Conservation (phyloP, 2,888 invertebrate species). For the Lumbricus terrestris region DNA sequence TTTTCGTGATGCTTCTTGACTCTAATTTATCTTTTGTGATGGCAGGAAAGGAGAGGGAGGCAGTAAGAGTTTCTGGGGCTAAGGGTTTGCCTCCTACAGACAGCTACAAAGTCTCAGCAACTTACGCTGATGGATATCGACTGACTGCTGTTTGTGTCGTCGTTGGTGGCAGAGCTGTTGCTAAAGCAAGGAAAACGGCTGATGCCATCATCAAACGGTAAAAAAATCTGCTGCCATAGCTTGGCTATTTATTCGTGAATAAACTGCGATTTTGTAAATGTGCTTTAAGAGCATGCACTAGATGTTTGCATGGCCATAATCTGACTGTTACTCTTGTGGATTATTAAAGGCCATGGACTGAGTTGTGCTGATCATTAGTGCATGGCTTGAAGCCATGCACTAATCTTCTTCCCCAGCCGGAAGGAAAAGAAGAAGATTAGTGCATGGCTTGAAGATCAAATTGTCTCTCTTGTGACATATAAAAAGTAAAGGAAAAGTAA, state of each 20-base stretch:
- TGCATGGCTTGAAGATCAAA: neutral
- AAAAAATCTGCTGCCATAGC: neutral
- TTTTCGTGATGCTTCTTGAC: neutral
- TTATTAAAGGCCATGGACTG: neutral
- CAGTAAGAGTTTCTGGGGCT: constrained; percentile 60
- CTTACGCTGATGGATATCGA: constrained; percentile 61
- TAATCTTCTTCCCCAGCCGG: too few species aligned
- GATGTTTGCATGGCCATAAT: neutral
- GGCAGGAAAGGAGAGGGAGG: constrained; percentile 27
- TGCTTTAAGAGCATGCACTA: neutral
- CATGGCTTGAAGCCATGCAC: too few species aligned
- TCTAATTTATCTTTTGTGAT: neutral
- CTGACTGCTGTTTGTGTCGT: constrained; percentile 59
- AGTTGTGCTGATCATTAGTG: neutral
- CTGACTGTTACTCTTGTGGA: neutral
- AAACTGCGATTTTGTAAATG: neutral
- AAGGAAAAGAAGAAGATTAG: too few species aligned
- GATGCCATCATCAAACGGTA: constrained; percentile 60
- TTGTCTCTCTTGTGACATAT: neutral
- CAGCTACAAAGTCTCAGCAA: constrained; percentile 61
- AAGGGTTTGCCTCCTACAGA: constrained; percentile 59
- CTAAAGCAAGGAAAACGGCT: constrained; percentile 60
- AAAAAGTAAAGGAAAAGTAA: too few species aligned
- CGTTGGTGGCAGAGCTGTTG: constrained; percentile 58
- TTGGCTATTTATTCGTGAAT: neutral